These are phyloP conservation scores for Nothocercus nigrocapillus DNA, from an alignment of 2,113 vertebrate species.

Conservation along the genomic window DNA sequence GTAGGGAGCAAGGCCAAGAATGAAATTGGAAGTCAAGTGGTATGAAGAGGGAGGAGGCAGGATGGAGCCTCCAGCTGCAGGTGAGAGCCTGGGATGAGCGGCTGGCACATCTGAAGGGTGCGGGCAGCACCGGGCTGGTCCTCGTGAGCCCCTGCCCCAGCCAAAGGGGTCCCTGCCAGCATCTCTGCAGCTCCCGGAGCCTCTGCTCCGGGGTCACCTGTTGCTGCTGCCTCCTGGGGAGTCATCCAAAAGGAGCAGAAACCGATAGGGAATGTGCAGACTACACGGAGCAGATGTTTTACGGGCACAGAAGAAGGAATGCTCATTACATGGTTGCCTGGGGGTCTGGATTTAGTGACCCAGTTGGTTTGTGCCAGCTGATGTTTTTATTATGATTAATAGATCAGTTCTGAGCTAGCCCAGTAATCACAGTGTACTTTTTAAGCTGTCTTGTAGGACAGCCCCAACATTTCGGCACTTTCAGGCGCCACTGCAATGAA, in stretches of 20 bases:
- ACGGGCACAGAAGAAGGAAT: neutral
- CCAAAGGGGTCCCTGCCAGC: neutral
- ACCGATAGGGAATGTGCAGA: neutral
- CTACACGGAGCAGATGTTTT: constrained; percentile 1
- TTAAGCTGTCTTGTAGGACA: neutral
- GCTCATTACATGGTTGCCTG: constrained; percentile 28
- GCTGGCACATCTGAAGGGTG: neutral
- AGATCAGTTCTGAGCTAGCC: neutral
- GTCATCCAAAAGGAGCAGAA: neutral
- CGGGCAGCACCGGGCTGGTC: fast-evolving
- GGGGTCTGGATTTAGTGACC: constrained; percentile 31
- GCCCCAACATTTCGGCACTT: neutral
- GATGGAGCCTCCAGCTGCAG: neutral
- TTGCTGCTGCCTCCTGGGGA: neutral
- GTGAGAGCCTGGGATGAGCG: neutral
- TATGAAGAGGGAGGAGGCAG: neutral
- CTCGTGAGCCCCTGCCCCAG: fast-evolving
- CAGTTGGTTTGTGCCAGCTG: neutral
- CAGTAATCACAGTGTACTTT: neutral
- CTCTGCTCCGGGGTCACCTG: neutral
- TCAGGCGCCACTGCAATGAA: neutral
- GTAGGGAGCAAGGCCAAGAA: neutral
- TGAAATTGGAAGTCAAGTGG: neutral
- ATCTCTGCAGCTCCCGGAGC: fast-evolving
- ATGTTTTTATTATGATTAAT: constrained; percentile 24